phyloP scores from a whole-genome alignment of 2,113 vertebrate genomes.

The Thalassoma bifasciatum region DNA sequence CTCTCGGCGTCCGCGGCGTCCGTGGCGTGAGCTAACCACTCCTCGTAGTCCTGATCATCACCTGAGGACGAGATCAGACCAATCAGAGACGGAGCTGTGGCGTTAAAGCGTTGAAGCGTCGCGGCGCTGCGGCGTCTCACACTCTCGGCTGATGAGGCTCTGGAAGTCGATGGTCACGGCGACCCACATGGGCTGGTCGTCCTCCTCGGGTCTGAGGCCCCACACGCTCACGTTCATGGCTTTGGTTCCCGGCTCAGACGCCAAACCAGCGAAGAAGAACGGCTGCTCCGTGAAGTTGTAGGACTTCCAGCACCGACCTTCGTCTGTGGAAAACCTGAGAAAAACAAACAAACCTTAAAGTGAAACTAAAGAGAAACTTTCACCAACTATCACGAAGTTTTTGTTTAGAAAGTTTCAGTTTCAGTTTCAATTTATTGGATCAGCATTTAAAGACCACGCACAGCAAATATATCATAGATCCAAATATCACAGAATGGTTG shows the following conservation, averaged over 20 bases:
- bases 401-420: too few species aligned
- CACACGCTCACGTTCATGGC: constrained; percentile 86
- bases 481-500: too few species aligned
- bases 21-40: constrained; percentile 84
- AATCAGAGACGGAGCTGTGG: too few species aligned
- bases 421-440: too few species aligned
- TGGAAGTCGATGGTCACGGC: constrained; percentile 86
- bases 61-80: constrained; percentile 35
- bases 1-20: constrained; percentile 46
- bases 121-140: too few species aligned
- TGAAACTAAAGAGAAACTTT: too few species aligned
- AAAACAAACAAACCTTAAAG: too few species aligned
- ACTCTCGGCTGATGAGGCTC: constrained; percentile 82
- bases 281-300: constrained; percentile 85
- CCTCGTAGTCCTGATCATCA: constrained; percentile 81
- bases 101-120: too few species aligned
- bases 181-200: constrained; percentile 84
- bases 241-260: constrained; percentile 83
- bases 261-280: constrained; percentile 83
- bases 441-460: too few species aligned
- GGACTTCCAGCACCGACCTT: constrained; percentile 84
- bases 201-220: constrained; percentile 82
- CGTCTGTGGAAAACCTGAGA: constrained; percentile 85
- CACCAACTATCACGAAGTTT: too few species aligned
- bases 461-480: too few species aligned